Evolutionary conservation across 2,113 vertebrate genomes (phyloP).

Genomic region (Monarcha castaneiventris): DNA sequence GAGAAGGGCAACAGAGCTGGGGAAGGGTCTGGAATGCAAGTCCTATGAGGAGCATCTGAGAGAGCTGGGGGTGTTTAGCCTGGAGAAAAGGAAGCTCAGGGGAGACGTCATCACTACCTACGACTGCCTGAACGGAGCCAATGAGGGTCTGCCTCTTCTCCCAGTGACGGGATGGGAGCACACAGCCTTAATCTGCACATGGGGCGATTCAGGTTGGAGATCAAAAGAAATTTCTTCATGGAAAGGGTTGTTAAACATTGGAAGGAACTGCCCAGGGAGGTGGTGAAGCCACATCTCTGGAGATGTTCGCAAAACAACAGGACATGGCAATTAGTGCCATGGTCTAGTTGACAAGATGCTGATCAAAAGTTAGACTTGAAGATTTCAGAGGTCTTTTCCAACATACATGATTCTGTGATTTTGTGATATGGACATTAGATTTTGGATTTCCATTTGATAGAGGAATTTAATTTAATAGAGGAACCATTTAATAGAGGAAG

Average conservation of each 20-base stretch:
- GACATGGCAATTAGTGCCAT: background rate
- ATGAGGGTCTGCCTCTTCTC: background rate
- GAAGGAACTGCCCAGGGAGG: background rate
- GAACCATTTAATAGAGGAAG: background rate
- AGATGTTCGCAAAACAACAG: background rate
- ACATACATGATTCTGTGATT: background rate
- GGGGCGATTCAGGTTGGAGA: background rate
- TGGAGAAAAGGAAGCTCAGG: background rate
- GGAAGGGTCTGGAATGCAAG: background rate
- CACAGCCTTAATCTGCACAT: background rate
- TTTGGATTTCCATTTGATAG: background rate
- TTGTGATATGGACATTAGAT: background rate
- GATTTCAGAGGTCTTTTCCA: background rate
- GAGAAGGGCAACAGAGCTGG: background rate
- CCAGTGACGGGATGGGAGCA: background rate
- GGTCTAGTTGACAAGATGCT: background rate
- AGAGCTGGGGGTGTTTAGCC: background rate
- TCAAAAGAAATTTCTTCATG: background rate
- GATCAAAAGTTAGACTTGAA: background rate
- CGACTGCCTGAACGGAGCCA: background rate
- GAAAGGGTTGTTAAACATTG: background rate
- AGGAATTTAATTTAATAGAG: too few relatives aligned
- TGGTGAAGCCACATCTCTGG: background rate
- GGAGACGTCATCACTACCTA: fast-evolving
- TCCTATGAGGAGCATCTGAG: background rate